A percentile compares a stretch with the other conserved stretches of the same genome.
These are phyloP conservation scores for Gambusia affinis DNA, from an alignment of 2,113 vertebrate species.

Conservation along the genomic window DNA sequence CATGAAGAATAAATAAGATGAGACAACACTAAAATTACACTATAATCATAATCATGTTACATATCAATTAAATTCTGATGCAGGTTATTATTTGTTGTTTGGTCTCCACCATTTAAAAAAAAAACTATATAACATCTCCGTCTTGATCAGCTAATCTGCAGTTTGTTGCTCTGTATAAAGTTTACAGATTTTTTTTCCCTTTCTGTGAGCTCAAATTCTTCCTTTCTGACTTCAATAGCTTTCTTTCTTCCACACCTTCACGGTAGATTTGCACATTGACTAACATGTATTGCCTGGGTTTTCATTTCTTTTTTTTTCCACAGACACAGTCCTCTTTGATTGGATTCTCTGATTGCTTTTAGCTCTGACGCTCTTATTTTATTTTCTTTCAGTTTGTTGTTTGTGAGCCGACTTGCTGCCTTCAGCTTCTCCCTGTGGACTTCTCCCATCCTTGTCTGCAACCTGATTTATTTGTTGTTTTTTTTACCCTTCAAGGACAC, in stretches of 20 bases:
- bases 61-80: not conserved
- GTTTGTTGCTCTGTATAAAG: not conserved
- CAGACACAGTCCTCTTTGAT: not conserved
- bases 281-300: not conserved
- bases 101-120: not conserved
- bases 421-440: slow-evolving; percentile 1
- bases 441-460: not conserved
- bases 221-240: not conserved
- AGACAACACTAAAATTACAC: no score
- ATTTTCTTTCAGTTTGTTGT: not conserved
- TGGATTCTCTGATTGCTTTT: slow-evolving; percentile 23
- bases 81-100: not conserved
- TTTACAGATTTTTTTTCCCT: not conserved
- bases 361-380: slow-evolving; percentile 10
- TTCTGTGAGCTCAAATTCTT: not conserved
- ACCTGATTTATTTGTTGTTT: slow-evolving; percentile 1
- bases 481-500: not conserved
- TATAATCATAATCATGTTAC: no score
- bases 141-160: not conserved
- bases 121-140: not conserved
- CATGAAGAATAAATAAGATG: no score
- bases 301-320: slow-evolving; percentile 9
- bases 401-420: not conserved
- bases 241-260: slow-evolving; percentile 3
- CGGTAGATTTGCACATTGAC: not conserved